Base-by-base conservation (phyloP, 2,888 invertebrate species). In the Harmothoe impar region DNA sequence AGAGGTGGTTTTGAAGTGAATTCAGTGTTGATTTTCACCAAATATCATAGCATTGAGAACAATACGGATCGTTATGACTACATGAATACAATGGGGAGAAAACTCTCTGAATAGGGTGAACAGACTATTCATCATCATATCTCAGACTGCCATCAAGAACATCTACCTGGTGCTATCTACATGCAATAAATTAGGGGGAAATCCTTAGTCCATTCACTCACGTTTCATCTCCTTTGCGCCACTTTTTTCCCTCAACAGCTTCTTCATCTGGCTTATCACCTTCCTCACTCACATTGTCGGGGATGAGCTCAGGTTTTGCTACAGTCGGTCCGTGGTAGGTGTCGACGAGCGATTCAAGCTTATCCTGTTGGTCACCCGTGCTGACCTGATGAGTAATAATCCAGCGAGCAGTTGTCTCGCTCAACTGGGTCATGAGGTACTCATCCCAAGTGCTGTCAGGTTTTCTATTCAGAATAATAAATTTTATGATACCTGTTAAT, bases 391-490 rank as follows among this genome's bases (percentile, higher is more conserved):
- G 93, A 90, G 94, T 93, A 0, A 95, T 95, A 62, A 95, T 93
- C 95, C 95, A 95, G 84, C 94, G 94, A n/a, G 96, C 95, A n/a
- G 95, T 95, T 78, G 94, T 92, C 43, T 94, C 91, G 92, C 95
- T 95, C 54, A 96, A 90, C 54, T 94, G 92, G 5, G 95, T 94
- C 93, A 96, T 92, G n/a, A 95, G 91, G 92, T 94, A 94, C 15
- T 95, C 94, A 92, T 96, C 96, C 95, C 95, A 95, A 52, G 94
- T 94, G 29, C 81, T 33, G 20, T 89, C 62, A 15, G 89, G 89
- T 29, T 86, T 86, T 54, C 86, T 86, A 23, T 54, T 23, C 86
- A 86, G 7, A 25, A 77, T 5, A 31, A 77, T 10, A 29, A 77
- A 12, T 23, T 23, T n/a, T n/a, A n/a, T n/a, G n/a, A n/a, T n/a